Base-by-base conservation (phyloP, 1,140 invertebrate species). In the Drosophila neocordata region DNA sequence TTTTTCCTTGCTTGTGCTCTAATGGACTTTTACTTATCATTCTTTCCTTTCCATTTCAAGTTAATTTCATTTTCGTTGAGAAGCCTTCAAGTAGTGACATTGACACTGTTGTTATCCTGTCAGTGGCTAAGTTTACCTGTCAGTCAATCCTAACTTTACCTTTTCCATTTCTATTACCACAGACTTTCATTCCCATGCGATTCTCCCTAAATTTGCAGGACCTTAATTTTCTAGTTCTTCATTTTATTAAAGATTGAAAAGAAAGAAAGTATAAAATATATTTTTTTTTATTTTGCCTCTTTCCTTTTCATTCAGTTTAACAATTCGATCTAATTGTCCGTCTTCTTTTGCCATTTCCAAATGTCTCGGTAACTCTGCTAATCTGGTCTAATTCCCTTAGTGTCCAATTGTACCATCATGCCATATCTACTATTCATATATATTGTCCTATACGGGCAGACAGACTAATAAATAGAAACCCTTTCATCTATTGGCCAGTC, bases 381-480 rank as follows among this genome's bases (percentile, higher is more conserved):
- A 48, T 48, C 41, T 48, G 41, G 41, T 48, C 41, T 48, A 48
- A 48, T 18, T 48, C 41, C 41, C n/a, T 48, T 48, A 18, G 41
- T 44, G 34, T 31, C 37, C 51, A 38, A 62, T 13, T 41, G 35
- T 27, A 4, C 9, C 63, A 22, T 31, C 27, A 31, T 31, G 27
- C 27, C 27, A 31, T 31, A 31, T 31, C 27, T 31, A 31, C 27
- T 31, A 6, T 31, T 18, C 22, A 12, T 12, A 60, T 27, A 55
- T 60, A 31, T 41, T 52, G 1, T 11, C 12, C n/a, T 2, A 35
- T 27, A 41, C 57, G 41, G 15, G 15, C 52, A 59, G 48, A 61
- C 22, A 59, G 76, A 64, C 71, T 79, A 84, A 76, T 84, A 83
- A 83, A 83, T 84, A 69, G 72, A 79, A 77, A 84, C 81, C 80